These are phyloP conservation scores for Yoshiicerus persimilis DNA, from an alignment of 1,140 invertebrate genomes.

Conservation along the genomic window DNA sequence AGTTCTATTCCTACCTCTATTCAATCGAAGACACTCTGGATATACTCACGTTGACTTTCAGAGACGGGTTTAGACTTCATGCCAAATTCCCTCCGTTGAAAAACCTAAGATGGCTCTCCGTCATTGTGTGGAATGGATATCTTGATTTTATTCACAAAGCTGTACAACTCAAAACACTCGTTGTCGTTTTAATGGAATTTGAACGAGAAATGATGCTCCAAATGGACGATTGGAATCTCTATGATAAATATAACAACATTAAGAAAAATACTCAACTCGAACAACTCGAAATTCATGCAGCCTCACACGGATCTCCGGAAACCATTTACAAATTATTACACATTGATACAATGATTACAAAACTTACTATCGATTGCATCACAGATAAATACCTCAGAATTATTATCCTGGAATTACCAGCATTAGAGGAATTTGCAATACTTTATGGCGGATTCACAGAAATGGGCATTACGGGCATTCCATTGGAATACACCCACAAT, in stretches of 20 bases:
- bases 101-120: neutral
- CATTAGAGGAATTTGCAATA: conserved; percentile 19
- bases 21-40: conserved; percentile 14
- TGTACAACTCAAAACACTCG: neutral
- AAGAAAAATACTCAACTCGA: neutral
- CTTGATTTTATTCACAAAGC: neutral
- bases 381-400: conserved; percentile 19
- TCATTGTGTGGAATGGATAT: conserved; percentile 36
- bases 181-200: conserved; percentile 35
- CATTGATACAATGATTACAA: neutral
- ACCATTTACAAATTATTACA: conserved; percentile 20
- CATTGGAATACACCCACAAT: neutral
- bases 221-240: neutral
- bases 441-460: conserved; percentile 35
- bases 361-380: conserved; percentile 19
- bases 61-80: conserved; percentile 23
- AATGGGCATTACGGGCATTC: conserved; percentile 25
- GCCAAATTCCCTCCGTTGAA: conserved; percentile 17
- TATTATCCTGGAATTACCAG: neutral
- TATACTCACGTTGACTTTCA: conserved; percentile 23
- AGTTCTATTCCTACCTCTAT: conserved; percentile 23
- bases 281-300: conserved; percentile 31
- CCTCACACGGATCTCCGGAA: neutral
- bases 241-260: neutral
- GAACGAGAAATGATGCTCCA: conserved; percentile 19